Evolutionary conservation across 1,140 invertebrate species (phyloP).

Genomic region (Lepidotrigona ventralis): DNA sequence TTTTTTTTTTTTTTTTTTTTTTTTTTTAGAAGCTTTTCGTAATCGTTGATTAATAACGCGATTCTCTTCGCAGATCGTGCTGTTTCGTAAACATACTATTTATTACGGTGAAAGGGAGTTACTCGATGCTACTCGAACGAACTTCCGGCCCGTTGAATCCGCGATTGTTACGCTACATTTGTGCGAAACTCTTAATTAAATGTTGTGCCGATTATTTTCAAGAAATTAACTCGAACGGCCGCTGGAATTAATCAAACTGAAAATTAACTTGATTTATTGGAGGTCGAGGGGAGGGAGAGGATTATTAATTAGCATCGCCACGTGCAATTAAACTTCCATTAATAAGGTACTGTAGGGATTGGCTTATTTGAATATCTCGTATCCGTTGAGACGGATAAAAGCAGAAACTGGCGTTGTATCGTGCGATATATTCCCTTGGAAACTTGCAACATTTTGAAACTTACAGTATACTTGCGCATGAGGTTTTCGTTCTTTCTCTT

Average conservation of each 20-base stretch:
- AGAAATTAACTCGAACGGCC: slow-evolving; percentile 20
- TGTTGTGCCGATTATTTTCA: slow-evolving; percentile 13
- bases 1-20: neutral
- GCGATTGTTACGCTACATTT: neutral
- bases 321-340: slow-evolving; percentile 18
- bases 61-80: neutral
- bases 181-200: slow-evolving; percentile 13
- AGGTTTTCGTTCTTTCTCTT: neutral
- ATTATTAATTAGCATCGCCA: slow-evolving; percentile 32
- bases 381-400: too few species aligned
- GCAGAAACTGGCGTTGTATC: neutral
- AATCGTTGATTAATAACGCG: neutral
- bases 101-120: neutral
- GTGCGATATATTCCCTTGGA: too few species aligned
- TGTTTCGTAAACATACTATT: neutral
- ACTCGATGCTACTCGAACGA: neutral
- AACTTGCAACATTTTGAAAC: neutral
- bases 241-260: slow-evolving; percentile 25
- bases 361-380: neutral
- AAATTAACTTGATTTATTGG: slow-evolving; percentile 29
- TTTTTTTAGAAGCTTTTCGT: neutral
- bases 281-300: too few species aligned
- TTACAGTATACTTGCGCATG: neutral
- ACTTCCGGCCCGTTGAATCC: neutral
- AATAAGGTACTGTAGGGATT: neutral